Evolutionary conservation across 2,888 invertebrate species (phyloP).

Genomic region (Stegana nigrithorax): DNA sequence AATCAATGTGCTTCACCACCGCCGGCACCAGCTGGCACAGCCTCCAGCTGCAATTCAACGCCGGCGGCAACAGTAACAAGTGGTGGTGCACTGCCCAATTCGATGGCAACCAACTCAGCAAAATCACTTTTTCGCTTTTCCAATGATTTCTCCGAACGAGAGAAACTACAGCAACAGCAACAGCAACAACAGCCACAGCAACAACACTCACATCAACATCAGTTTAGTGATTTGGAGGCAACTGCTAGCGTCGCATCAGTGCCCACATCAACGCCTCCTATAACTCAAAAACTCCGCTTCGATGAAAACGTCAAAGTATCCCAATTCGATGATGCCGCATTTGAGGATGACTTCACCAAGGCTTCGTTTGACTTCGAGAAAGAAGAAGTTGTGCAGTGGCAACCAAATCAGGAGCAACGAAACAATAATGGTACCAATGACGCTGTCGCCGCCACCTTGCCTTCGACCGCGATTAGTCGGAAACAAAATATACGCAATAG

Average conservation of each 20-base stretch:
- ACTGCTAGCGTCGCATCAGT: slow-evolving; percentile 7
- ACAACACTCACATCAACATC: slow-evolving; percentile 35
- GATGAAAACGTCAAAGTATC: slow-evolving; percentile 78
- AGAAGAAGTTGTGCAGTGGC: slow-evolving; percentile 62
- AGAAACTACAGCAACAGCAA: slow-evolving; percentile 41
- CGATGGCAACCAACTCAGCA: slow-evolving; percentile 59
- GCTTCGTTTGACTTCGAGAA: slow-evolving; percentile 68
- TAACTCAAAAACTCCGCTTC: slow-evolving; percentile 70
- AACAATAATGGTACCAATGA: slow-evolving; percentile 6
- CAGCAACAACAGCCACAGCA: slow-evolving; percentile 38
- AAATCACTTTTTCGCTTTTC: slow-evolving; percentile 72
- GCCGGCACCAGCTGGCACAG: slow-evolving; percentile 55
- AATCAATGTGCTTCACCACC: slow-evolving; percentile 64
- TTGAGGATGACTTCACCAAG: slow-evolving; percentile 73
- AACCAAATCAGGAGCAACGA: slow-evolving; percentile 27
- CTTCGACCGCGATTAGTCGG: neutral
- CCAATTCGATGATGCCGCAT: slow-evolving; percentile 67
- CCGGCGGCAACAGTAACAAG: slow-evolving; percentile 51
- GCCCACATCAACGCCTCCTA: slow-evolving; percentile 49
- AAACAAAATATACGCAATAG: slow-evolving; percentile 65
- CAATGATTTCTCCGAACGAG: slow-evolving; percentile 73
- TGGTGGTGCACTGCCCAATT: slow-evolving; percentile 34
- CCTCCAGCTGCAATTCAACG: slow-evolving; percentile 63
- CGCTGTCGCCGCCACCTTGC: neutral
- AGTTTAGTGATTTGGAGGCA: neutral